Conservation (phyloP, 2,113 vertebrate species). For the Sinocyclocheilus anshuiensis region DNA sequence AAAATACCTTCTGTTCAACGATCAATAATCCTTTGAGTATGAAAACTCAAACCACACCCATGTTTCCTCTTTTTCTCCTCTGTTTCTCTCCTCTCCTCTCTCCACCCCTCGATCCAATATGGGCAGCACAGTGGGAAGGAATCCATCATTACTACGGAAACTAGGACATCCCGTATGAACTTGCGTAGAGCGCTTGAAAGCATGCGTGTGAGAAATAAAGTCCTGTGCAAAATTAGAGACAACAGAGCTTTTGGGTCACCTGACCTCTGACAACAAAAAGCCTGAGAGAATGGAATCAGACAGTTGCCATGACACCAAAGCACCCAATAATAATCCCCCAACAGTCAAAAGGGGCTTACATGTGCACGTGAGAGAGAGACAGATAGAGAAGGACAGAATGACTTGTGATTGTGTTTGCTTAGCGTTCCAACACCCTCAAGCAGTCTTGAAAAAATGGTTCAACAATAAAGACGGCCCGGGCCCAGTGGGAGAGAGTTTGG, state of each 20-base stretch:
- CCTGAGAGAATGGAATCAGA: conserved; percentile 63
- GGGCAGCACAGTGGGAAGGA: conserved; percentile 36
- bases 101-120: conserved; percentile 20
- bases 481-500: conserved; percentile 14
- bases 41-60: conserved; percentile 44
- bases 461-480: conserved; percentile 1
- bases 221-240: conserved; percentile 43
- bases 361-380: neutral
- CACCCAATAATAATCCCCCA: conserved; percentile 53
- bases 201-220: conserved; percentile 37
- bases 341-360: conserved; percentile 50
- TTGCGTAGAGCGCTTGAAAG: neutral
- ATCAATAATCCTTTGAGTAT: conserved; percentile 42
- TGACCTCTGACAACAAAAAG: conserved; percentile 65
- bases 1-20: conserved; percentile 41
- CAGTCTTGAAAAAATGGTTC: neutral
- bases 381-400: conserved; percentile 25
- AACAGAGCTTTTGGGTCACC: conserved; percentile 60
- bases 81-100: neutral
- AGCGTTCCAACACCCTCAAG: conserved; percentile 27
- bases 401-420: conserved; percentile 43
- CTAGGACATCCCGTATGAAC: conserved; percentile 50
- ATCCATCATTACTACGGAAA: conserved; percentile 54
- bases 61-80: conserved; percentile 1
- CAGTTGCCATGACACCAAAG: conserved; percentile 51